Conservation (phyloP, 1,140 invertebrate species). For the Macrobrachium rosenbergii region DNA sequence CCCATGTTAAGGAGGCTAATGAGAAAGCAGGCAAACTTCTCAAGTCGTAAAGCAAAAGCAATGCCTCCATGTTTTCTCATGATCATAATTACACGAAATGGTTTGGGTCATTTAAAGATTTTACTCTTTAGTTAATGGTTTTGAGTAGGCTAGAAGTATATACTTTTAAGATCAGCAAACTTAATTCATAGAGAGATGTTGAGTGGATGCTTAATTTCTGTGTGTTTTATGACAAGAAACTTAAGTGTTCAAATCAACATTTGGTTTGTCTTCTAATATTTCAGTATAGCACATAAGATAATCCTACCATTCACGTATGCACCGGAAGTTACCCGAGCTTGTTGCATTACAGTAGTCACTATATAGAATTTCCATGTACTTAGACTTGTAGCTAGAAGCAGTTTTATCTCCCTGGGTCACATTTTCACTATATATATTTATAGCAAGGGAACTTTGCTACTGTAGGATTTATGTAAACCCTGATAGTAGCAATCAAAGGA, state of each 20-base stretch:
- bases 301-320: too few species aligned
- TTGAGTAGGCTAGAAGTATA: conserved; percentile 22
- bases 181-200: too few species aligned
- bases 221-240: too few species aligned
- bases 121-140: conserved; percentile 7
- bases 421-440: not conserved
- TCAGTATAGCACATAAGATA: too few species aligned
- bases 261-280: too few species aligned
- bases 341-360: conserved; percentile 13
- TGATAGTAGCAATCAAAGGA: too few species aligned
- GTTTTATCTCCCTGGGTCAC: not conserved
- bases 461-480: too few species aligned
- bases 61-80: conserved; percentile 11
- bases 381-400: conserved; percentile 13
- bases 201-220: too few species aligned
- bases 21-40: conserved; percentile 45
- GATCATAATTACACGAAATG: conserved; percentile 10
- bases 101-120: conserved; percentile 16
- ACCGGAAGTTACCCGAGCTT: not conserved
- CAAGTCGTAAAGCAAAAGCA: conserved; percentile 28
- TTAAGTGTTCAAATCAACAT: too few species aligned
- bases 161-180: not conserved
- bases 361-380: conserved; percentile 2
- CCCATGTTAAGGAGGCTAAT: conserved; percentile 20
- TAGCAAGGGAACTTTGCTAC: not conserved